Conservation (phyloP, 2,113 vertebrate genomes). For the Tetraodon nigroviridis region DNA sequence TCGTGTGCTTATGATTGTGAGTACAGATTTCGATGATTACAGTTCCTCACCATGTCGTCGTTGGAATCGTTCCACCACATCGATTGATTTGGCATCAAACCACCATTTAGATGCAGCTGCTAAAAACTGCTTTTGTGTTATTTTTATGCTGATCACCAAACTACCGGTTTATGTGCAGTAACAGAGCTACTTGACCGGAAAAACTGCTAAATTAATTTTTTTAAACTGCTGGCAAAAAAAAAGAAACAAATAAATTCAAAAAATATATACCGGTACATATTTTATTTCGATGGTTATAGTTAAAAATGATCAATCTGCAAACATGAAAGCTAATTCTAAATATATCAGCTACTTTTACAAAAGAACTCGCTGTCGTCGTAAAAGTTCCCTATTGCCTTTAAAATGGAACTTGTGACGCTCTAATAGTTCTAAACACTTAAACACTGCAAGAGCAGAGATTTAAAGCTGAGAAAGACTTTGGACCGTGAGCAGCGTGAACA, state of each 20-base stretch:
- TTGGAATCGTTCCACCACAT: slow-evolving; percentile 29
- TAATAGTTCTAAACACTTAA: no score
- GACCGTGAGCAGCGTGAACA: background rate
- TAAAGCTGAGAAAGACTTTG: background rate
- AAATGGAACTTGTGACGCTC: no score
- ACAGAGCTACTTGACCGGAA: slow-evolving; percentile 20
- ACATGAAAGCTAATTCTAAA: no score
- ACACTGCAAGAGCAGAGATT: no score
- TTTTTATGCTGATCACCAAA: slow-evolving; percentile 32
- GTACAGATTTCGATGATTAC: background rate
- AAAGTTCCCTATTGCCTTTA: no score
- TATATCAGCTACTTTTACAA: no score
- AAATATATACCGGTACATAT: no score
- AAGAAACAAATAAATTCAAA: no score
- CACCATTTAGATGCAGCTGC: slow-evolving; percentile 18
- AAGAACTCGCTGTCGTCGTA: no score
- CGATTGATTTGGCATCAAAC: slow-evolving; percentile 33
- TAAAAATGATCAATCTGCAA: no score
- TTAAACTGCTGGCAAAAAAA: background rate
- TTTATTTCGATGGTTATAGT: background rate
- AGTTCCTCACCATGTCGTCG: slow-evolving; percentile 15
- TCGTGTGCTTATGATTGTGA: slow-evolving; percentile 3
- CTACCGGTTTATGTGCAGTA: slow-evolving; percentile 21
- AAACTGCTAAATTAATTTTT: slow-evolving; percentile 39
- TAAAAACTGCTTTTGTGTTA: slow-evolving; percentile 39